Evolutionary conservation across 2,113 vertebrate species (phyloP), one percentile per base, ranked within the genome.

Genomic region (Percina caprodes): DNA sequence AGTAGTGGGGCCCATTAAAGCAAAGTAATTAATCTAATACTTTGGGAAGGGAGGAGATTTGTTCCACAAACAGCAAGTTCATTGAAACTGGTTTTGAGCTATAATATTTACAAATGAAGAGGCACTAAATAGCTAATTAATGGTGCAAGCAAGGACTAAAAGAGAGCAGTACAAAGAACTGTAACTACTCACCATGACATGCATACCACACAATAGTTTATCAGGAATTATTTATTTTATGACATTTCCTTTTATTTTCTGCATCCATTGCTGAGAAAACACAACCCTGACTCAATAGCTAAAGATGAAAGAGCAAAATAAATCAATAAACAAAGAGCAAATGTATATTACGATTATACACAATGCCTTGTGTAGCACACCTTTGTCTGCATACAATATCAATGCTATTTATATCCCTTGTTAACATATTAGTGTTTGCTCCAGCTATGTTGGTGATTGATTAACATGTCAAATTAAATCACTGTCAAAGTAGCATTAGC

Each of bases 21-120:
- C 87, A 91, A 83, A 91, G 93, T 92, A 93, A 95, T 95, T 94
- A 94, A 94, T 95, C 94, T 93, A 86, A 91, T 85, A 92, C 88
- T 91, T 91, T 91, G 78, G 88, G 89, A 86, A 85, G 77, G 85
- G 86, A 83, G 80, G 76, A 73, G 69, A 82, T 85, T 66, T 69
- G 73, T 61, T 87, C 63, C 68, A 78, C 81, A 92, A 94, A 93
- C 91, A 91, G 85, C 75, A 85, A 91, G 90, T 89, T 92, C 88
- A 93, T 78, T 91, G 90, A 88, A 89, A 91, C 81, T 86, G 85
- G 66, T 77, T 92, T 89, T 86, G 80, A 89, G 85, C 84, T 81
- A 21, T 90, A 89, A 90, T 89, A 92, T 93, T 92, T 91, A 83
- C 86, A 89, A 82, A 89, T 80, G 81, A 90, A 86, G 74, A 88